Evolutionary conservation across 2,888 invertebrate genomes (phyloP).

Genomic region (Ecdyonurus torrentis): DNA sequence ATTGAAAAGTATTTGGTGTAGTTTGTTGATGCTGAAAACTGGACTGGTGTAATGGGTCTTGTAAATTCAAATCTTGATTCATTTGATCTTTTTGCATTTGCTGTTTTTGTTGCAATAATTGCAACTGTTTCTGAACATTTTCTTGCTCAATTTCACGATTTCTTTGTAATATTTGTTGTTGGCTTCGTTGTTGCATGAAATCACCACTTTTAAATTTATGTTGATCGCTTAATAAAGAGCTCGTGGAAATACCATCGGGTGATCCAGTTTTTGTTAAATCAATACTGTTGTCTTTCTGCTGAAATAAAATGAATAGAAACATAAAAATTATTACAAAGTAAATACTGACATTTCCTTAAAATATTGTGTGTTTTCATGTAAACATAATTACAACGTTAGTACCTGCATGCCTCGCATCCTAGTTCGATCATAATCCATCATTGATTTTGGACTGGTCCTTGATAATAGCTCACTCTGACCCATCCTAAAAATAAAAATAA

Average conservation of each 20-base stretch:
- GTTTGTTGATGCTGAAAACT: neutral
- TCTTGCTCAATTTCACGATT: neutral
- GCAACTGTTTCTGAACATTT: neutral
- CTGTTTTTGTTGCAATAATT: neutral
- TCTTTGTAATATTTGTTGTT: neutral
- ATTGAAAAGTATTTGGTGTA: neutral
- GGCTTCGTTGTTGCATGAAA: slow-evolving; percentile 1
- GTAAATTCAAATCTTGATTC: neutral
- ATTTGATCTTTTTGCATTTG: neutral
- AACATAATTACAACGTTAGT: no score
- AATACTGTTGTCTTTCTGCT: neutral
- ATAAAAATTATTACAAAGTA: neutral
- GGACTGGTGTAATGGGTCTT: neutral
- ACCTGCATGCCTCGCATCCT: neutral
- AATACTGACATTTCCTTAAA: neutral
- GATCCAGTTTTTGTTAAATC: neutral
- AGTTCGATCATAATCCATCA: neutral
- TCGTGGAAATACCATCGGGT: neutral
- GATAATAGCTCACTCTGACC: neutral
- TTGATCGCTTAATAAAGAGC: neutral
- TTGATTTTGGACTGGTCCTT: neutral
- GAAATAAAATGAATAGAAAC: neutral
- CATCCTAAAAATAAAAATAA: neutral
- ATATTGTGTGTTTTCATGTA: no score
- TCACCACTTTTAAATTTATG: neutral